phyloP scores from a whole-genome alignment of 1,140 invertebrate genomes.

The Dendrolimus punctatus region DNA sequence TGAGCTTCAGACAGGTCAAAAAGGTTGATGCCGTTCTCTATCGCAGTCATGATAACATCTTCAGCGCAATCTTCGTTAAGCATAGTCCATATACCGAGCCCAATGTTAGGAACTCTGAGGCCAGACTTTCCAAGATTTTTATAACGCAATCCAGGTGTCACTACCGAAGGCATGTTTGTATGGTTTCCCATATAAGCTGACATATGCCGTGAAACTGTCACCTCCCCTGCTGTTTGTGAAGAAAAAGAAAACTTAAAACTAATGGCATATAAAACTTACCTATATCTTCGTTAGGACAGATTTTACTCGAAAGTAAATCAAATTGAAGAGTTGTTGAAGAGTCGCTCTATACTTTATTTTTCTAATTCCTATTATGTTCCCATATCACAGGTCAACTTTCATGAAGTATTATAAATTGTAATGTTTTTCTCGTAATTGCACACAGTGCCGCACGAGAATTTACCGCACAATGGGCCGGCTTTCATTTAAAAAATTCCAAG shows the following conservation, averaged over 20 bases:
- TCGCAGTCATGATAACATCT: slow-evolving; percentile 92
- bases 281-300: no score
- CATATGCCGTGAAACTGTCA: slow-evolving; percentile 56
- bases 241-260: background rate
- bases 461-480: no score
- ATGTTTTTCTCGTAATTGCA: no score
- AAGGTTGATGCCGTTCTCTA: slow-evolving; percentile 96
- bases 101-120: slow-evolving; percentile 92
- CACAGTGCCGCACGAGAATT: no score
- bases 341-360: no score
- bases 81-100: slow-evolving; percentile 93
- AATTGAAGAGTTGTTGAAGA: no score
- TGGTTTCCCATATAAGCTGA: slow-evolving; percentile 62
- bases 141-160: slow-evolving; percentile 86
- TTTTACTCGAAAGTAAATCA: no score
- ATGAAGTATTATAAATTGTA: no score
- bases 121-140: slow-evolving; percentile 95
- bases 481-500: no score
- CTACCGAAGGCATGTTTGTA: slow-evolving; percentile 67
- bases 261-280: no score
- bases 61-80: slow-evolving; percentile 91
- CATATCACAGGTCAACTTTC: no score
- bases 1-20: slow-evolving; percentile 97
- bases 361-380: no score
- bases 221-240: slow-evolving; percentile 31